Base-by-base conservation (phyloP, 2,888 invertebrate genomes). In the Polydrusus pterygomalis region DNA sequence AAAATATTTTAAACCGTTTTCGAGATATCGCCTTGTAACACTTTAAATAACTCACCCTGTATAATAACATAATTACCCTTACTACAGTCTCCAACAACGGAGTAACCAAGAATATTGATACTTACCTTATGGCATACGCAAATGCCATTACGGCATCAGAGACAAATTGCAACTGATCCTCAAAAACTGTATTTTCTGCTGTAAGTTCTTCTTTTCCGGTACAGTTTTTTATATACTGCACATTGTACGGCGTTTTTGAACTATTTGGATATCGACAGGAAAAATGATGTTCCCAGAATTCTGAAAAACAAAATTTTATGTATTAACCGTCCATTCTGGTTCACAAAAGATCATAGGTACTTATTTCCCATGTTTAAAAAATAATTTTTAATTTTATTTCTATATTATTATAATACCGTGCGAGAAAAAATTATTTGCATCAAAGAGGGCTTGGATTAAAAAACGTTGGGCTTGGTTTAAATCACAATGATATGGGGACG, bases 71-170 rank as follows among this genome's bases (percentile, higher is more conserved):
- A n/a, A n/a, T n/a, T n/a, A n/a, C n/a, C n/a, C n/a, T n/a, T n/a
- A n/a, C n/a, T n/a, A n/a, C n/a, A n/a, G n/a, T n/a, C 25, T 25
- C 25, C 5, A 25, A 5, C 25, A 3, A 5, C 1, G 7, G 34
- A 34, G 6, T 34, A 13, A 1, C 9, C 2, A 47, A 47, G 17
- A 47, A 47, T 17, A 8, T 47, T 17, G 17, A 8, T 1, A 6
- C 18, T 90, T 87, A 95, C 95, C 92, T 90, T 81, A 95, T 91
- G 54, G 97, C 97, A 83, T 96, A 93, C 0, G 96, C 97, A 87
- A 98, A 97, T 0, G 97, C 96, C 93, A 97, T 92, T 0, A 97
- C 97, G 18, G 98, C 97, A 86, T 98, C 98, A 40, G 96, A 96
- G 38, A 98, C 98, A 87, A 97, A 98, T 88, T 98, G 98, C 80